Percentiles rank a stretch among this genome's conserved stretches.
Conservation (phyloP, 2,113 vertebrate species). For the Etia nguti region DNA sequence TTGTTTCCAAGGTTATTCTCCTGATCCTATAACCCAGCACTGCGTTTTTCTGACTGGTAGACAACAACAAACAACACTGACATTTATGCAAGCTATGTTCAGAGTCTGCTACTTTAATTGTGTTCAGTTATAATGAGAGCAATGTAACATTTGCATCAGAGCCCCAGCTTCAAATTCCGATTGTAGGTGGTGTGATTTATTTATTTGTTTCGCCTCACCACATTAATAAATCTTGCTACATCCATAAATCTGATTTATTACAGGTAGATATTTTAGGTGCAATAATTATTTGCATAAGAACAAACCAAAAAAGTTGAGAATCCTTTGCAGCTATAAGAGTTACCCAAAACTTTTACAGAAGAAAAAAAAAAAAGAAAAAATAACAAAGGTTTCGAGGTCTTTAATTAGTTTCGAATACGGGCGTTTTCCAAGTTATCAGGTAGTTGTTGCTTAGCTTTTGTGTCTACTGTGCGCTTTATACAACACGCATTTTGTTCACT, state of each 20-base stretch:
- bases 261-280: background rate
- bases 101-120: background rate
- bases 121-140: background rate
- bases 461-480: slow-evolving; percentile 1
- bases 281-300: background rate
- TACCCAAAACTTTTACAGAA: background rate
- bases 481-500: slow-evolving; percentile 24
- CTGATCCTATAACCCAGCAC: background rate
- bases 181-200: background rate
- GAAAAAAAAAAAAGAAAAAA: background rate
- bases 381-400: background rate
- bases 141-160: background rate
- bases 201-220: background rate
- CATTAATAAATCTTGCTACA: background rate
- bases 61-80: background rate
- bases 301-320: background rate
- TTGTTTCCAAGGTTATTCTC: background rate
- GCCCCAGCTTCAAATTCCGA: background rate
- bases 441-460: background rate
- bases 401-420: background rate
- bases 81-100: background rate
- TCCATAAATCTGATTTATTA: background rate
- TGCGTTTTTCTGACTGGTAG: background rate
- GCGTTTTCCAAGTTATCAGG: background rate
- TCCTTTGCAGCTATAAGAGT: background rate